phyloP scores from a whole-genome alignment of 2,888 invertebrate species.

The Periphyllus acericola region DNA sequence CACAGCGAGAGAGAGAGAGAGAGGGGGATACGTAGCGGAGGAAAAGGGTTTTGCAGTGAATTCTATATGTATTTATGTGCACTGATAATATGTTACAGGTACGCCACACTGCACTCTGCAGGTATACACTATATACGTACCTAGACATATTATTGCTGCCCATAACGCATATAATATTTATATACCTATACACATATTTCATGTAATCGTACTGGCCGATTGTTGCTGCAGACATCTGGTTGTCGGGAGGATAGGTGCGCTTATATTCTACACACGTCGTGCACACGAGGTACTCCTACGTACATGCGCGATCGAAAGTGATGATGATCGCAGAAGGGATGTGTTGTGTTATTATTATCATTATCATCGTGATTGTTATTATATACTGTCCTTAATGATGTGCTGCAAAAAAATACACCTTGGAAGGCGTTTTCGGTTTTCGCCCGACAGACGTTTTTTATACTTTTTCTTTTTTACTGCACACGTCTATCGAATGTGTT shows the following conservation, averaged over 20 bases:
- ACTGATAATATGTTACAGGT: not conserved
- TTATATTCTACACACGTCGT: not conserved
- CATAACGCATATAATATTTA: no score
- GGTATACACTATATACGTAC: no score
- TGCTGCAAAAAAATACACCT: not conserved
- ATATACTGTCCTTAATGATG: conserved; percentile 2
- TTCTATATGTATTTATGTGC: not conserved
- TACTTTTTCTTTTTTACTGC: not conserved
- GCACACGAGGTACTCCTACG: not conserved
- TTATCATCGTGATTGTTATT: not conserved
- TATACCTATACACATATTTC: no score
- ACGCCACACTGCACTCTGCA: not conserved
- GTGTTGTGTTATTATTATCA: not conserved
- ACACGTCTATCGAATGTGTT: not conserved
- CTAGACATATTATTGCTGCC: no score
- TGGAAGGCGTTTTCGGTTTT: conserved; percentile 1
- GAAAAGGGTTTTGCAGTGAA: not conserved
- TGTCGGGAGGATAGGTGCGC: not conserved
- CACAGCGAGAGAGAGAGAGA: not conserved
- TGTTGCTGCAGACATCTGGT: not conserved
- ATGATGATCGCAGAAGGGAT: conserved; percentile 3
- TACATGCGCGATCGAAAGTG: not conserved
- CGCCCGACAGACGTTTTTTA: not conserved
- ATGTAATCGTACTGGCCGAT: not conserved
- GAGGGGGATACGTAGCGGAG: not conserved